phyloP scores from a whole-genome alignment of 1,140 invertebrate species.

The Drosophila truncata region DNA sequence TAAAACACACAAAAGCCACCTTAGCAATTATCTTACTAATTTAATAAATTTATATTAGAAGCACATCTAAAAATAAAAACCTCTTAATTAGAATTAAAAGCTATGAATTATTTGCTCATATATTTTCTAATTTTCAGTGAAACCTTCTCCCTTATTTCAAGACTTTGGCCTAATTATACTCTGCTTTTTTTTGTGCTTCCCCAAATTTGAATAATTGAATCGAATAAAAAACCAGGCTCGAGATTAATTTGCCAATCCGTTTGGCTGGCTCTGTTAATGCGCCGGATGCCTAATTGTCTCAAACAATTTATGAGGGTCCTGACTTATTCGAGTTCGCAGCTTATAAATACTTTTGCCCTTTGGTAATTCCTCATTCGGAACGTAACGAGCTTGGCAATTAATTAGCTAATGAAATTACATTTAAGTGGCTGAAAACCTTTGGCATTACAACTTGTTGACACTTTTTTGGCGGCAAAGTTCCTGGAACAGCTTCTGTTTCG shows the following conservation, averaged over 20 bases:
- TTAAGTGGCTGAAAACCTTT: slow-evolving; percentile 40
- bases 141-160: neutral
- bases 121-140: neutral
- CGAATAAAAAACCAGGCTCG: slow-evolving; percentile 42
- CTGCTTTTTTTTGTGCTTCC: slow-evolving; percentile 13
- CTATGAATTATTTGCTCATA: neutral
- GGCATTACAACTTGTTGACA: slow-evolving; percentile 56
- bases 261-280: slow-evolving; percentile 33
- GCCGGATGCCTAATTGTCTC: slow-evolving; percentile 36
- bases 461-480: slow-evolving; percentile 46
- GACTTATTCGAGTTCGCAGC: slow-evolving; percentile 48
- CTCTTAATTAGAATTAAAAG: neutral
- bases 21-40: neutral
- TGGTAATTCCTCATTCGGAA: slow-evolving; percentile 27
- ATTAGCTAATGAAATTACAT: slow-evolving; percentile 79
- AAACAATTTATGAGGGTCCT: slow-evolving; percentile 53
- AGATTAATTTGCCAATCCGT: slow-evolving; percentile 57
- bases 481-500: slow-evolving; percentile 26
- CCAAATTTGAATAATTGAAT: slow-evolving; percentile 58
- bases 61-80: neutral
- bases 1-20: neutral
- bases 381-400: slow-evolving; percentile 62
- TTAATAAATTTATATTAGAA: neutral
- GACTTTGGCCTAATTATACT: slow-evolving; percentile 30
- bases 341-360: slow-evolving; percentile 54